Percentiles rank a stretch among this genome's conserved stretches.
Evolutionary conservation across 2,888 invertebrate genomes (phyloP).

Genomic region (Zeuzera pyrina): DNA sequence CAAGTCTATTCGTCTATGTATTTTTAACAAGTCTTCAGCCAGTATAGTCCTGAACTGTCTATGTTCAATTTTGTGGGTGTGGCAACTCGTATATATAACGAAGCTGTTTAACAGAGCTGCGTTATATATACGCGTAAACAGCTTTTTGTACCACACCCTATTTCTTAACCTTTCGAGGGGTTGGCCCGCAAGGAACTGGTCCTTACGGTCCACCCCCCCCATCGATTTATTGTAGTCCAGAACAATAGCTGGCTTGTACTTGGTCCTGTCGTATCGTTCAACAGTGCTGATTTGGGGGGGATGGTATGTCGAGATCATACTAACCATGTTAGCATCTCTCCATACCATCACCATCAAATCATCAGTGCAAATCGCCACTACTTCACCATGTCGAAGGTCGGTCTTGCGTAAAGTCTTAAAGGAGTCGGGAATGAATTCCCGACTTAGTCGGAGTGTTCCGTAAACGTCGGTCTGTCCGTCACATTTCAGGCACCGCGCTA

Average conservation of each 20-base stretch:
- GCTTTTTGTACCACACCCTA: slow-evolving; percentile 19
- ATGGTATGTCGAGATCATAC: slow-evolving; percentile 9
- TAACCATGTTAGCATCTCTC: slow-evolving; percentile 21
- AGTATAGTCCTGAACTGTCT: slow-evolving; percentile 1
- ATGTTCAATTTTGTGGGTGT: neutral
- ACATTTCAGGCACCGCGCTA: slow-evolving; percentile 16
- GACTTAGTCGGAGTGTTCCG: slow-evolving; percentile 17
- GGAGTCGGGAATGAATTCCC: slow-evolving; percentile 19
- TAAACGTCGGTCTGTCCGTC: slow-evolving; percentile 13
- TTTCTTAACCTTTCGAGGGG: slow-evolving; percentile 15
- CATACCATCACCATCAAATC: slow-evolving; percentile 39
- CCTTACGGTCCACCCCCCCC: slow-evolving; percentile 24
- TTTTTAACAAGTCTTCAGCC: slow-evolving; percentile 3
- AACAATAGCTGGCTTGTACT: slow-evolving; percentile 13
- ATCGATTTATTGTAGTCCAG: slow-evolving; percentile 21
- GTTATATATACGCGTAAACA: slow-evolving; percentile 10
- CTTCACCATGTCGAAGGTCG: slow-evolving; percentile 17
- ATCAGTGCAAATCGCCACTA: slow-evolving; percentile 11
- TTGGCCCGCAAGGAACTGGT: slow-evolving; percentile 20
- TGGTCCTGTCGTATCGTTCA: slow-evolving; percentile 2
- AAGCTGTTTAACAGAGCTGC: slow-evolving; percentile 2
- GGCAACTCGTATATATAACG: slow-evolving; percentile 1
- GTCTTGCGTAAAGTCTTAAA: slow-evolving; percentile 14
- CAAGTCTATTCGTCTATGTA: slow-evolving; percentile 1
- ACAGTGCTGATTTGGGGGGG: slow-evolving; percentile 6